These are phyloP conservation scores for Anarrhichthys ocellatus DNA, from an alignment of 2,113 vertebrate species.

Conservation along the genomic window DNA sequence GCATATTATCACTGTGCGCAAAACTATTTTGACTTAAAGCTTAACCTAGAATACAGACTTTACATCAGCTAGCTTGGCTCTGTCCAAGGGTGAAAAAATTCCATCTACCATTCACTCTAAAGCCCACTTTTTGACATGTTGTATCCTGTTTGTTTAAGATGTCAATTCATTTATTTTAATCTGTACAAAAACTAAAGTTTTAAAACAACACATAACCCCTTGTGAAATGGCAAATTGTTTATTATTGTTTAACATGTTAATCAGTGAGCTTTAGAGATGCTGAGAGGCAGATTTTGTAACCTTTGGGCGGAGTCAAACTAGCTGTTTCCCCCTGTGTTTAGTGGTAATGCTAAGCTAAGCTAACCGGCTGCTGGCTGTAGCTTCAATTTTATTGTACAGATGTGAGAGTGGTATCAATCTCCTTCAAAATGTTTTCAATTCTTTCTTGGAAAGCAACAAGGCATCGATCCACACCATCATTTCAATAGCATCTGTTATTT, in stretches of 20 bases:
- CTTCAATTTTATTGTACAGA: not conserved
- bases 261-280: not conserved
- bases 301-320: not conserved
- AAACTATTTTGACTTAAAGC: not conserved
- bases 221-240: not conserved
- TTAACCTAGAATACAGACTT: not conserved
- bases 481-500: not conserved
- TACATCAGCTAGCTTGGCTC: not conserved
- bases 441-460: not conserved
- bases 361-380: not conserved
- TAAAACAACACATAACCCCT: not conserved
- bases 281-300: not conserved
- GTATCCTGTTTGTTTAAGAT: not conserved
- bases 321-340: not conserved
- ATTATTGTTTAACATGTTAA: not conserved
- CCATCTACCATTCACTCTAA: not conserved
- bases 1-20: conserved; percentile 9
- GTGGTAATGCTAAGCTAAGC: not conserved
- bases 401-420: not conserved
- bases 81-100: not conserved
- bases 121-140: not conserved
- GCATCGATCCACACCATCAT: not conserved
- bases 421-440: conserved; percentile 8
- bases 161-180: not conserved
- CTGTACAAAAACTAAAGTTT: not conserved